Percentiles rank a stretch among this genome's conserved stretches.
Conservation (phyloP, 2,797 vertebrate species). For the Sebastes diaconus region DNA sequence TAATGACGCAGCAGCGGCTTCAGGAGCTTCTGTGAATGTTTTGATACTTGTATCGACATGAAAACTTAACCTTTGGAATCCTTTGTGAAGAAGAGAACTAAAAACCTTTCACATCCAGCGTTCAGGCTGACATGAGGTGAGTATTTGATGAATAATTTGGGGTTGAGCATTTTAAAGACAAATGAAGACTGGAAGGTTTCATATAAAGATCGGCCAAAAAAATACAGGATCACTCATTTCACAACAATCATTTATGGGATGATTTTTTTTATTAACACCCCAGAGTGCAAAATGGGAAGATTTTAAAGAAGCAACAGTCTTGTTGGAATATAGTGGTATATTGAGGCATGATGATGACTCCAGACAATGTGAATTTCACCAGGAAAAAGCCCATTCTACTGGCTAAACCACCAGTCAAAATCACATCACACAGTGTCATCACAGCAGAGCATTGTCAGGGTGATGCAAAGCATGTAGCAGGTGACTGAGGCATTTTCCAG, state of each 20-base stretch:
- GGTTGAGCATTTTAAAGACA: not conserved
- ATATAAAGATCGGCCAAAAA: not conserved
- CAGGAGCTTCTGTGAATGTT: not conserved
- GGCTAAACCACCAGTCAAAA: constrained; percentile 19
- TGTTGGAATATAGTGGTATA: not conserved
- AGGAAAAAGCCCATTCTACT: not conserved
- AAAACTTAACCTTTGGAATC: not conserved
- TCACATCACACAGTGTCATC: not conserved
- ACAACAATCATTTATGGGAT: too few relatives aligned
- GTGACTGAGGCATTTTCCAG: constrained; percentile 50
- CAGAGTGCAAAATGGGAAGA: not conserved
- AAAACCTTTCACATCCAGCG: not conserved
- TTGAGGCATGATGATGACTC: not conserved
- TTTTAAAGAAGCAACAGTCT: not conserved
- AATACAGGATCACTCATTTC: too few relatives aligned
- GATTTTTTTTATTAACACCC: not conserved
- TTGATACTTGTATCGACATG: not conserved
- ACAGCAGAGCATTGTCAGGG: constrained; percentile 5
- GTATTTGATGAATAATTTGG: not conserved
- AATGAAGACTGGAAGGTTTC: not conserved
- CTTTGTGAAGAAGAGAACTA: too few relatives aligned
- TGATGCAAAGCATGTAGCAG: constrained; percentile 45
- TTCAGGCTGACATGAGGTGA: not conserved
- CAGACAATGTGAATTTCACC: not conserved
- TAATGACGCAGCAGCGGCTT: not conserved